Conservation (phyloP, 2,888 invertebrate genomes). For the Pheosia tremula region DNA sequence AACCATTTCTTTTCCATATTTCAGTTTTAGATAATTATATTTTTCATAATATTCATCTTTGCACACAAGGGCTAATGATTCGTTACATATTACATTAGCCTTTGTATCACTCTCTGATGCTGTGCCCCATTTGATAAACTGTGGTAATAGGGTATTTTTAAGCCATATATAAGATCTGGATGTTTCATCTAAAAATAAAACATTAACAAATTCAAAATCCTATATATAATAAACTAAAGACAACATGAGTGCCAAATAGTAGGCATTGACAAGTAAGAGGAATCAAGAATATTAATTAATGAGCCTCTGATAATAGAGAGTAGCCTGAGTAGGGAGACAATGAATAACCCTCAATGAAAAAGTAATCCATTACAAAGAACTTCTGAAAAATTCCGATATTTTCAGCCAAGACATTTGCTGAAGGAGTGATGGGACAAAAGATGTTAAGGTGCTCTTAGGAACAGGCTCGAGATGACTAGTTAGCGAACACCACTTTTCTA, state of each 20-base stretch:
- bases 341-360: too few species aligned
- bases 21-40: constrained; percentile 90
- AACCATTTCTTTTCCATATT: constrained; percentile 90
- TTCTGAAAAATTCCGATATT: too few species aligned
- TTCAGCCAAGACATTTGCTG: too few species aligned
- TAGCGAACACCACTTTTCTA: not conserved
- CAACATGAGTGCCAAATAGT: too few species aligned
- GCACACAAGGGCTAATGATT: constrained; percentile 88
- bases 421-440: too few species aligned
- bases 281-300: constrained; percentile 6
- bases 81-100: constrained; percentile 48
- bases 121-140: constrained; percentile 86
- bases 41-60: constrained; percentile 88
- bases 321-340: not conserved
- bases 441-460: not conserved
- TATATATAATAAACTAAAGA: too few species aligned
- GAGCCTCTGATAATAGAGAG: not conserved
- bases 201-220: not conserved
- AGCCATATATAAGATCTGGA: constrained; percentile 81
- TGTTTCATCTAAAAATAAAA: constrained; percentile 49
- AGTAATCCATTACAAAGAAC: too few species aligned
- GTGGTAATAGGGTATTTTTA: constrained; percentile 81
- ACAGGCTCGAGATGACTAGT: not conserved
- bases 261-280: too few species aligned
- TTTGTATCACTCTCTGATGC: constrained; percentile 51